phyloP scores from a whole-genome alignment of 2,888 invertebrate species.

The Lumbricus terrestris region DNA sequence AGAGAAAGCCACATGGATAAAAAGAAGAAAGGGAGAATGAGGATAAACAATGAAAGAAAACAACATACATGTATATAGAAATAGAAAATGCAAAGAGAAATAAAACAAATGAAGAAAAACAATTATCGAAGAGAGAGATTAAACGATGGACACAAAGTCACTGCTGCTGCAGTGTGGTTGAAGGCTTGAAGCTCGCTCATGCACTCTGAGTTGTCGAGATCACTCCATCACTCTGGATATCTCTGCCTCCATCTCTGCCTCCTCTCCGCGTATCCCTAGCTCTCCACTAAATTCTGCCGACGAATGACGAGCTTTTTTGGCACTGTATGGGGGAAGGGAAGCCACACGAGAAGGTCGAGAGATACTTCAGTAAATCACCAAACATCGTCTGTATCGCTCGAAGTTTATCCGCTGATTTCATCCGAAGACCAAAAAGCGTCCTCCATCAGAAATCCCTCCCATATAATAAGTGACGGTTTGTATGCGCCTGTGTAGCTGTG shows the following conservation, averaged over 20 bases:
- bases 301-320: neutral
- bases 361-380: neutral
- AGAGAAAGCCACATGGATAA: neutral
- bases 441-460: neutral
- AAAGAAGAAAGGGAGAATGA: neutral
- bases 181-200: too few species aligned
- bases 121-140: neutral
- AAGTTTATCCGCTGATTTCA: neutral
- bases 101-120: neutral
- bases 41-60: neutral
- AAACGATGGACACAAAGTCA: too few species aligned
- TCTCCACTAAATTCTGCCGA: too few species aligned
- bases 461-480: neutral
- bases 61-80: neutral
- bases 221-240: too few species aligned
- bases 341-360: neutral
- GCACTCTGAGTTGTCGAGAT: too few species aligned
- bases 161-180: too few species aligned
- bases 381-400: neutral
- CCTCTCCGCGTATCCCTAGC: too few species aligned
- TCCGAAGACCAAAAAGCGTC: neutral
- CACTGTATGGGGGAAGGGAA: too few species aligned
- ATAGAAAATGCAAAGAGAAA: neutral
- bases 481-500: neutral
- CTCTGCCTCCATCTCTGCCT: too few species aligned